Evolutionary conservation across 2,888 invertebrate species (phyloP).

Genomic region (Polydrusus cervinus): DNA sequence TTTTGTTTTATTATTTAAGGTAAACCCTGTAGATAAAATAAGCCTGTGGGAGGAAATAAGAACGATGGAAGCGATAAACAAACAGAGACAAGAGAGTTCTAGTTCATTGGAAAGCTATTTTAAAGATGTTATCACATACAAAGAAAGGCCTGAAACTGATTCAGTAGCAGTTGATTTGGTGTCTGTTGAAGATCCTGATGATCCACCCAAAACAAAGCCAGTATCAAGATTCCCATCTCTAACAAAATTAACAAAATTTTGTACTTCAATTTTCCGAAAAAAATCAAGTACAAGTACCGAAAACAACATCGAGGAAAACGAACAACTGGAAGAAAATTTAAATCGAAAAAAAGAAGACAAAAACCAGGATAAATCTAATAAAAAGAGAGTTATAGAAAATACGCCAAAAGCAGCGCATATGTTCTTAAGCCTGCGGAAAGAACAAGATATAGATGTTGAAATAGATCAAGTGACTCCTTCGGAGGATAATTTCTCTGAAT

Average conservation of each 20-base stretch:
- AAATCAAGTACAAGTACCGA: conserved; percentile 16
- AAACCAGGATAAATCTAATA: conserved; percentile 2
- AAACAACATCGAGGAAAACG: background rate
- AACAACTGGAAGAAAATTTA: background rate
- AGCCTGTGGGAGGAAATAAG: conserved; percentile 45
- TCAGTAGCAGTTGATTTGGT: background rate
- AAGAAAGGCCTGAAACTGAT: background rate
- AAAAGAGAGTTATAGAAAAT: background rate
- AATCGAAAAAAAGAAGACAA: background rate
- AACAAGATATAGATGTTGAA: conserved; percentile 28
- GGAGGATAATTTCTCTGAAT: conserved; percentile 21
- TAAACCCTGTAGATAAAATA: conserved; percentile 39
- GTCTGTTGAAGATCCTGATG: conserved; percentile 26
- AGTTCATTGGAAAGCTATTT: conserved; percentile 42
- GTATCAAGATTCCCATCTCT: conserved; percentile 34
- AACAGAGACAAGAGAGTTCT: conserved; percentile 19
- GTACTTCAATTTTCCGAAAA: conserved; percentile 36
- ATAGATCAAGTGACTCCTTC: background rate
- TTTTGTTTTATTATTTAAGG: background rate
- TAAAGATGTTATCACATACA: conserved; percentile 24
- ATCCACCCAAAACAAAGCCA: conserved; percentile 18
- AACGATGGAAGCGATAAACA: conserved; percentile 42
- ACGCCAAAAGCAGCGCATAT: conserved; percentile 22
- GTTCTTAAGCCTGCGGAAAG: conserved; percentile 19
- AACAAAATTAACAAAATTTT: conserved; percentile 42